phyloP scores from a whole-genome alignment of 1,140 invertebrate genomes.

The Dreissena polymorpha region DNA sequence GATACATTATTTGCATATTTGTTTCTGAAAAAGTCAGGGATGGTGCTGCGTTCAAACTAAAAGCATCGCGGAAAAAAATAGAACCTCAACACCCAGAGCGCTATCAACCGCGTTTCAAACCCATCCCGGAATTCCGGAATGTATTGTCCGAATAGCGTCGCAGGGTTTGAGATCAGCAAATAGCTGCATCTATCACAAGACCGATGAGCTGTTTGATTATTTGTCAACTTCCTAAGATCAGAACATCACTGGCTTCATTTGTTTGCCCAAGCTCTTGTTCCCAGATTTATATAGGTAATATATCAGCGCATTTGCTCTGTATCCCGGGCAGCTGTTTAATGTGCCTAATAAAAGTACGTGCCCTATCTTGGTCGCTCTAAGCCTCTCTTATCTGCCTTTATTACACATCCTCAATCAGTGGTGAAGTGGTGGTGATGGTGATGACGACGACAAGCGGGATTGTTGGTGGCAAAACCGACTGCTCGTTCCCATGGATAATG shows the following conservation, averaged over 20 bases:
- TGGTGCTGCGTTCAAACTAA: too few species aligned
- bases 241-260: slow-evolving; percentile 33
- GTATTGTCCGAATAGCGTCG: too few species aligned
- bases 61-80: too few species aligned
- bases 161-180: too few species aligned
- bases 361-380: slow-evolving; percentile 15
- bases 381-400: neutral
- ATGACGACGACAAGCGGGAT: neutral
- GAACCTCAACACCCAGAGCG: too few species aligned
- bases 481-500: neutral
- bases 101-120: too few species aligned
- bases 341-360: slow-evolving; percentile 35
- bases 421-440: neutral
- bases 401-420: neutral
- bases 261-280: slow-evolving; percentile 35
- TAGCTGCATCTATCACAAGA: too few species aligned
- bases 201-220: neutral
- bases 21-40: too few species aligned
- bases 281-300: slow-evolving; percentile 50
- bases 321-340: slow-evolving; percentile 22
- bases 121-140: too few species aligned
- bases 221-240: slow-evolving; percentile 32
- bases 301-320: slow-evolving; percentile 16
- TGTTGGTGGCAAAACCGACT: neutral
- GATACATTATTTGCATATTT: too few species aligned